A percentile compares a stretch with the other conserved stretches of the same genome.
Evolutionary conservation across 2,888 invertebrate species (phyloP).

Genomic region (Patella caerulea): DNA sequence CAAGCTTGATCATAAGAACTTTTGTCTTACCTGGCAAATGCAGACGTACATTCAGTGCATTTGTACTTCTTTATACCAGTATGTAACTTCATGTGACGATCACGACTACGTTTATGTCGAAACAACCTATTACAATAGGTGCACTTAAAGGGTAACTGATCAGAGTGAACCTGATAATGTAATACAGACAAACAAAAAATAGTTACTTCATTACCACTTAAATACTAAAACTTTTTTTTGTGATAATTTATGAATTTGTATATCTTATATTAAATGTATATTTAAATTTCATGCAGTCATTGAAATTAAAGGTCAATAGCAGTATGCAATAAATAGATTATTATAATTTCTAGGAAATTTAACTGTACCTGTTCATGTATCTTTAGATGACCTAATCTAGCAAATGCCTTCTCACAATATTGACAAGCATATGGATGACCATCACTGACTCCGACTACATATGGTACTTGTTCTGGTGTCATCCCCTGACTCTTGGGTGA

Average conservation of each 20-base stretch:
- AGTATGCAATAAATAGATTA: background rate
- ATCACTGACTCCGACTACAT: conserved; percentile 80
- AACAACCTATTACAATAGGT: conserved; percentile 92
- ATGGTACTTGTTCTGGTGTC: conserved; percentile 74
- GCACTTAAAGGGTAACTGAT: conserved; percentile 93
- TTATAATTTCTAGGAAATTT: background rate
- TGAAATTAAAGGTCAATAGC: too few relatives aligned
- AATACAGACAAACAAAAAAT: background rate
- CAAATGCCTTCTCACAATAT: conserved; percentile 92
- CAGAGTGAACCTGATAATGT: conserved; percentile 84
- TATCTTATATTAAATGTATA: too few relatives aligned
- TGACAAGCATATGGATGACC: conserved; percentile 90
- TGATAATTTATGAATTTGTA: background rate
- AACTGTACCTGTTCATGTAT: conserved; percentile 89
- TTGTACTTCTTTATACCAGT: conserved; percentile 90
- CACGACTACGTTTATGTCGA: conserved; percentile 94
- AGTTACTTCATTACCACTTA: background rate
- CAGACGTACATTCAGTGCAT: conserved; percentile 91
- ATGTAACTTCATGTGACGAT: conserved; percentile 93
- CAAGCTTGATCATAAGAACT: too few relatives aligned
- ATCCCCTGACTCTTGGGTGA: conserved; percentile 40
- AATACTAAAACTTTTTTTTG: background rate
- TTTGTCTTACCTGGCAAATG: conserved; percentile 81
- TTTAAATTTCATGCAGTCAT: too few relatives aligned
- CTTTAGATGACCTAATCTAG: conserved; percentile 87